Base-by-base conservation (phyloP, 2,888 invertebrate species). In the Calliphora vomitoria region DNA sequence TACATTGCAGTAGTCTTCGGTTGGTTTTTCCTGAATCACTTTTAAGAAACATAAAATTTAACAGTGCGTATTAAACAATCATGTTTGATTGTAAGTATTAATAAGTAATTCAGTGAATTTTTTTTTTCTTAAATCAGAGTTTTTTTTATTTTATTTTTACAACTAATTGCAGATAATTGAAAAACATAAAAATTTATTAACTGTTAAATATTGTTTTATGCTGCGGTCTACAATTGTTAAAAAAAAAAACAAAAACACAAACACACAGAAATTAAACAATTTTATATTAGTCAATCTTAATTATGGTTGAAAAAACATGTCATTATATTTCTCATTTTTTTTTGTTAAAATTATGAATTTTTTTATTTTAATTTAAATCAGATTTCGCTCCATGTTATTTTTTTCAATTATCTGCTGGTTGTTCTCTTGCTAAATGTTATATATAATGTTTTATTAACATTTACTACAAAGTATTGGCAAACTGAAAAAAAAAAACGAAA, bases 131-230 rank as follows among this genome's bases (percentile, higher is more conserved):
- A 60, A 47, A n/a, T 58, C 55, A 18, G 5, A 58, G 15, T 62
- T 74, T 35, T 13, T 85, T 25, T 25, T 25, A 25, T 25, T 25
- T 84, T 81, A 66, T 38, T n/a, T 84, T 87, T 81, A 60, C 81
- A 81, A 20, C 18, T 44, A 84, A 87, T 84, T 81, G 78, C 53
- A 44, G 47, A 60, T 75, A 86, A 86, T 86, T 68, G 47, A n/a
- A 18, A 64, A 79, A 75, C 85, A 85, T 74, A 60, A 68, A 80
- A 11, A 41, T 85, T 80, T 53, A 85, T 85, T 80, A 60, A 80
- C 60, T 68, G 74, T 68, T 75, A 80, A 85, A 83, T 78, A 64
- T 64, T 64, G 53, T 62, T 20, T 62, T 69, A 64, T 62, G 64
- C 55, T 75, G 8, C 15, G 44, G 13, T 15, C 58, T 38, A 71